These are phyloP conservation scores for Grantiella picta DNA, from an alignment of 2,113 vertebrate genomes.

Conservation along the genomic window DNA sequence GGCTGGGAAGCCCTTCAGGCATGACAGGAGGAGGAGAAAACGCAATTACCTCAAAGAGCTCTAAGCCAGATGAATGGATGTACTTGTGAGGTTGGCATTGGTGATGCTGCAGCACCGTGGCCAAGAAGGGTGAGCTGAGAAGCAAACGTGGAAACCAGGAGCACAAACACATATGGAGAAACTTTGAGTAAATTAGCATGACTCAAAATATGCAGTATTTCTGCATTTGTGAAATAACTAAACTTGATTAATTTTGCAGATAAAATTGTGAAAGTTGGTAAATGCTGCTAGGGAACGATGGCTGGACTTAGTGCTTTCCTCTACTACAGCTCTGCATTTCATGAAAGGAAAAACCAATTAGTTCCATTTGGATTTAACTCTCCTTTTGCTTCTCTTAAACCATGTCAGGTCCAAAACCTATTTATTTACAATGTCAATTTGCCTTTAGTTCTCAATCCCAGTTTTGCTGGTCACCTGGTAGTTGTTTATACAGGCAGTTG, in stretches of 20 bases:
- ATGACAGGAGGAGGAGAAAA: background rate
- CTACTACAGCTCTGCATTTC: accelerated
- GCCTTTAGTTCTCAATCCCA: background rate
- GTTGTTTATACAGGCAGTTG: background rate
- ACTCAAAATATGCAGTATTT: background rate
- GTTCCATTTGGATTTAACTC: background rate
- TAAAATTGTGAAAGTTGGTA: background rate
- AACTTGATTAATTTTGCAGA: background rate
- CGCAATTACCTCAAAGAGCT: background rate
- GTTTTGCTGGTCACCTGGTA: background rate
- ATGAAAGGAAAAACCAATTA: background rate
- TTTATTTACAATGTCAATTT: background rate
- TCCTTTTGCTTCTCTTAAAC: background rate
- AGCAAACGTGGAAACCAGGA: background rate
- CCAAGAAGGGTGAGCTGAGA: background rate
- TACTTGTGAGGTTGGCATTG: accelerated
- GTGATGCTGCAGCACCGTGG: accelerated
- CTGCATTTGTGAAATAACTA: background rate
- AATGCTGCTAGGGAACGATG: background rate
- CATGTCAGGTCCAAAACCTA: background rate
- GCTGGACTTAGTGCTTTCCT: background rate
- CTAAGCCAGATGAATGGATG: background rate
- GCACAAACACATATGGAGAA: background rate
- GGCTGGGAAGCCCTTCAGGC: background rate
- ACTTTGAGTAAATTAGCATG: background rate